A percentile compares a stretch with the other conserved stretches of the same genome.
These are phyloP conservation scores for Aurelia aurita complex sp. Pacific DNA, from an alignment of 30 jellyfish, hydroid and myxozoan species.

Conservation along the genomic window DNA sequence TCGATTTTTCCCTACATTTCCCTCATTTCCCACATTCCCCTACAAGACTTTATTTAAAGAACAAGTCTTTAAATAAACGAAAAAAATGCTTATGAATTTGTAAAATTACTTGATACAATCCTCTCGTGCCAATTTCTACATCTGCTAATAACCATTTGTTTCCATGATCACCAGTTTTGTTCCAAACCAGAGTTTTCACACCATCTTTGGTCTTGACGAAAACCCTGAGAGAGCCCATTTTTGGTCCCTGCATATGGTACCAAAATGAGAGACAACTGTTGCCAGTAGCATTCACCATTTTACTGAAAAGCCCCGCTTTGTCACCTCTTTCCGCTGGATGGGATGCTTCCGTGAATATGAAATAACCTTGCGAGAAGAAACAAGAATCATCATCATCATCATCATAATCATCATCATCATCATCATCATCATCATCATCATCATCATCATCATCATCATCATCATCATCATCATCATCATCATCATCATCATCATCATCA, in stretches of 20 bases:
- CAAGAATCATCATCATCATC: too few species aligned
- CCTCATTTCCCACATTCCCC: too few species aligned
- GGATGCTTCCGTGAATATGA: constrained; percentile 62
- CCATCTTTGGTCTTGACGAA: background rate
- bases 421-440: too few species aligned
- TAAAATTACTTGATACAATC: background rate
- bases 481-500: too few species aligned
- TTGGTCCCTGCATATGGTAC: constrained; percentile 62
- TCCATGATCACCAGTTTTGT: constrained; percentile 51
- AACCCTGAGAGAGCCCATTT: constrained; percentile 39
- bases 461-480: too few species aligned
- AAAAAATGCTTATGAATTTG: background rate
- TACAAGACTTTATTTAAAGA: too few species aligned
- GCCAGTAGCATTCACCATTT: background rate
- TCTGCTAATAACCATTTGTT: constrained; percentile 29
- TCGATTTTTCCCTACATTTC: too few species aligned
- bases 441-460: too few species aligned
- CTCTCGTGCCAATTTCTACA: background rate
- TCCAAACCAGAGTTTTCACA: constrained; percentile 30
- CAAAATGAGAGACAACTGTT: constrained; percentile 34
- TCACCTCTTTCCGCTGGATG: constrained; percentile 65
- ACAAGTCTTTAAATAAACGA: too few species aligned
- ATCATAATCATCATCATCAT: too few species aligned
- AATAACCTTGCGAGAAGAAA: constrained; percentile 38
- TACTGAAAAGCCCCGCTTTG: constrained; percentile 59